Evolutionary conservation across 1,140 invertebrate genomes (phyloP), one percentile per base, ranked within the genome.

Genomic region (Scaptomyza hsui): DNA sequence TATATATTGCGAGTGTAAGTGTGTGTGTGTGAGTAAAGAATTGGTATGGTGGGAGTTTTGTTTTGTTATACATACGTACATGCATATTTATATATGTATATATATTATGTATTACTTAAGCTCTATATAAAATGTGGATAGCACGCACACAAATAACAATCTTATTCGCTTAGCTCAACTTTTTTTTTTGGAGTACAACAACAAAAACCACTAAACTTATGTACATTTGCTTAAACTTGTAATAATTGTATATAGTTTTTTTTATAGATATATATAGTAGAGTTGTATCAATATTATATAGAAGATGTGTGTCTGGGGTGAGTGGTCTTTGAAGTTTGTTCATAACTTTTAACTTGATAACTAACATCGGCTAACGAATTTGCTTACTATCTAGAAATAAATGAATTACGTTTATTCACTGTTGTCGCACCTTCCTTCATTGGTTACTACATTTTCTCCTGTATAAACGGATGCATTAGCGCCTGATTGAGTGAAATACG

Each of bases 391-490:
- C 82, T 88, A 88, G 44, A 53, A 63, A 72, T 77, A 69, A 69
- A 49, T 71, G 39, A 82, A 81, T 86, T 88, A 88, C 72, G 57
- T 82, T 76, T 82, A 59, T 68, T 21, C 41, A 63, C 44, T 24
- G 44, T 67, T 39, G 39, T 32, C 41, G n/a, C 45, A 44, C 0
- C 12, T 2, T 45, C 16, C 15, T 37, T 26, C 10, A 19, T 12
- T 12, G 10, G 37, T 3, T 10, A 64, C 61, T 89, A 91, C 89
- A 97, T 95, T 92, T 96, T 96, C 91, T 99, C 98, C 92, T 96
- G 95, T 90, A 99, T 99, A 93, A 99, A 99, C 1, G 98, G 96
- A 93, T 99, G 98, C 21, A 96, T 95, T 18, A 99, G 93, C 16
- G 98, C 98, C 90, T 99, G 97, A 90, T 98, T 98, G 48, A 99